These are phyloP conservation scores for Scaptodrosophila lebanonensis DNA, from an alignment of 1,140 invertebrate species.

Conservation along the genomic window DNA sequence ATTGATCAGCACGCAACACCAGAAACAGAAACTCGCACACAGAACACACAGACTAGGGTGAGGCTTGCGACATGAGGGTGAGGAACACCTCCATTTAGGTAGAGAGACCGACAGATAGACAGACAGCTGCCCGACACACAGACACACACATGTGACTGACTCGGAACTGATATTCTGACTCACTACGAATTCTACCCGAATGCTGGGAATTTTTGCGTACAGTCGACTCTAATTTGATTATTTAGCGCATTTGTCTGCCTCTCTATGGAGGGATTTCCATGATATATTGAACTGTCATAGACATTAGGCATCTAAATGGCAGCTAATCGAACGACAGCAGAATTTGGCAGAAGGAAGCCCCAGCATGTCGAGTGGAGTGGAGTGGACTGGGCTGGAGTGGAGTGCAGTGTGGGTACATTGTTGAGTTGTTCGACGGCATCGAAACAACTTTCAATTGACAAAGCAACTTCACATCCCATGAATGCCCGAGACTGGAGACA, in stretches of 20 bases:
- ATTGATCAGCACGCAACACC: constrained; percentile 59
- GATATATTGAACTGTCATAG: constrained; percentile 29
- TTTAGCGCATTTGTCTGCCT: constrained; percentile 15
- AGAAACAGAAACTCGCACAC: constrained; percentile 7
- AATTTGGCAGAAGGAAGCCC: constrained; percentile 13
- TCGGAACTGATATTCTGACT: too few relatives aligned
- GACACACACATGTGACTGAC: constrained; percentile 24
- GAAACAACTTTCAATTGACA: too few relatives aligned
- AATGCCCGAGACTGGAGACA: too few relatives aligned
- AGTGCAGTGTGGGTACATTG: too few relatives aligned
- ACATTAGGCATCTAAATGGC: constrained; percentile 15
- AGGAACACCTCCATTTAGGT: constrained; percentile 30
- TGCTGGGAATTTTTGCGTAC: constrained; percentile 42
- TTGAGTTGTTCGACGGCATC: too few relatives aligned
- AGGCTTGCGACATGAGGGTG: constrained; percentile 19
- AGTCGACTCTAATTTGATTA: constrained; percentile 45
- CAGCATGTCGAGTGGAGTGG: too few relatives aligned
- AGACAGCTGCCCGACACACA: constrained; percentile 31
- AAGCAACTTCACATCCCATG: too few relatives aligned
- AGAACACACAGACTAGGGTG: constrained; percentile 13
- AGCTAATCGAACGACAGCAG: not conserved
- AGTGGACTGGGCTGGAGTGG: too few relatives aligned
- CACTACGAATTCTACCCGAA: constrained; percentile 11
- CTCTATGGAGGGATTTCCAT: constrained; percentile 8
- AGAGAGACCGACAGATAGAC: not conserved